A percentile compares a stretch with the other conserved stretches of the same genome.
Evolutionary conservation across 2,113 vertebrate genomes (phyloP).

Genomic region (Hemicordylus capensis): DNA sequence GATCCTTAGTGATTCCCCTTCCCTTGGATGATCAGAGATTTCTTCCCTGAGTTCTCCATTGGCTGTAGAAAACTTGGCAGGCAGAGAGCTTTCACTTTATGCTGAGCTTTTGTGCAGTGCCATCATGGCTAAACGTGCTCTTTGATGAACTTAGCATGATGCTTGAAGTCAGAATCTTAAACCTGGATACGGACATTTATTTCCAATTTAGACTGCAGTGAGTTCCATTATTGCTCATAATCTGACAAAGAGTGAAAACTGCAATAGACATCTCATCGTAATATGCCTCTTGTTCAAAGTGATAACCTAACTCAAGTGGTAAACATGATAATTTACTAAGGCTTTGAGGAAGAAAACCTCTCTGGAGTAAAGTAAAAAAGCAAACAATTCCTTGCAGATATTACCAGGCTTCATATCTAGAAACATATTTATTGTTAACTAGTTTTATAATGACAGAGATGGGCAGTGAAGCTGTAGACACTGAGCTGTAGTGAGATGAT

Average conservation of each 20-base stretch:
- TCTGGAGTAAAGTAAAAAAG: not conserved
- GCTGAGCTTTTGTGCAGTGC: not conserved
- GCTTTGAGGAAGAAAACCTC: not conserved
- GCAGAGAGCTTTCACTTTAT: not conserved
- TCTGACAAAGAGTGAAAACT: not conserved
- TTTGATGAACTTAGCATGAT: not conserved
- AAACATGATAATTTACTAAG: not conserved
- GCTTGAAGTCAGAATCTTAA: not conserved
- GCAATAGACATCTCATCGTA: not conserved
- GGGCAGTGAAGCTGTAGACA: not conserved
- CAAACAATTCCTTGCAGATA: not conserved
- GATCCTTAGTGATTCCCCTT: not conserved
- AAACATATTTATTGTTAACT: conserved; percentile 11
- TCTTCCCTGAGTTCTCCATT: not conserved
- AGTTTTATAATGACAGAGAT: not conserved
- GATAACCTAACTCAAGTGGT: not conserved
- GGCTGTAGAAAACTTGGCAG: not conserved
- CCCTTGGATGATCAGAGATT: not conserved
- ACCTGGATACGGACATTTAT: not conserved
- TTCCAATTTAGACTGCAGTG: not conserved
- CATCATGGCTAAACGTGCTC: not conserved
- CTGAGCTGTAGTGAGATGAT: not conserved
- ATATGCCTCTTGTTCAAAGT: not conserved
- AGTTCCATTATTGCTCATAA: not conserved
- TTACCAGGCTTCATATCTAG: not conserved